Evolutionary conservation across 1,140 invertebrate genomes (phyloP), one percentile per base, ranked within the genome.

Genomic region (Caenorhabditis briggsae): DNA sequence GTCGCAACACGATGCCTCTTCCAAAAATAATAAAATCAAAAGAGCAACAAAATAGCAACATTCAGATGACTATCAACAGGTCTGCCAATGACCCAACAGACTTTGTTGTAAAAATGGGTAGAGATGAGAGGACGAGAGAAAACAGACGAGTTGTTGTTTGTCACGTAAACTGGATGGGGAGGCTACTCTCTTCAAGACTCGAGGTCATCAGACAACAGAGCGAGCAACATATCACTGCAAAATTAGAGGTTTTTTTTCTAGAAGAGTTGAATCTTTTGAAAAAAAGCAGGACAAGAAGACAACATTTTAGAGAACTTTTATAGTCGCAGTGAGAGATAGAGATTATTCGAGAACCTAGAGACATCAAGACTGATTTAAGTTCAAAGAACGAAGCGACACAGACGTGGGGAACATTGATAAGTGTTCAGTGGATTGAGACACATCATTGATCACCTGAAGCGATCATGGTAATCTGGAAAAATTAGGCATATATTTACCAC

Each of bases 321-420:
- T 78, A 78, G 46, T 1, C 7, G 14, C 3, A 50, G 8, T 9
- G n/a, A 78, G 11, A 46, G n/a, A 48, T 33, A 50, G 50, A 78
- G 70, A 20, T 78, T 46, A 78, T 25, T 53, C 18, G 20, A 18
- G 14, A 53, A 78, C 2, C 23, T 8, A 46, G 33, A 46, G 33
- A 33, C 8, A 18, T 18, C 14, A 1, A 70, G 46, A 5, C 41
- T 46, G 14, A 14, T 64, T 64, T 25, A 43, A 50, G 70, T 78
- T 78, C 70, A 78, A 50, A 78, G 70, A 78, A 78, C 70, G n/a
- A 78, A 46, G 23, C 23, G 46, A 50, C 43, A 78, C 18, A 78
- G 70, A 78, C 46, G 70, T 53, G 70, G 7, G n/a, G 46, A 53
- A 50, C 46, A 78, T 78, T 78, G 70, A 78, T 78, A 41, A 78